Base-by-base conservation (phyloP, 2,888 invertebrate genomes). In the Sisyra terminalis region DNA sequence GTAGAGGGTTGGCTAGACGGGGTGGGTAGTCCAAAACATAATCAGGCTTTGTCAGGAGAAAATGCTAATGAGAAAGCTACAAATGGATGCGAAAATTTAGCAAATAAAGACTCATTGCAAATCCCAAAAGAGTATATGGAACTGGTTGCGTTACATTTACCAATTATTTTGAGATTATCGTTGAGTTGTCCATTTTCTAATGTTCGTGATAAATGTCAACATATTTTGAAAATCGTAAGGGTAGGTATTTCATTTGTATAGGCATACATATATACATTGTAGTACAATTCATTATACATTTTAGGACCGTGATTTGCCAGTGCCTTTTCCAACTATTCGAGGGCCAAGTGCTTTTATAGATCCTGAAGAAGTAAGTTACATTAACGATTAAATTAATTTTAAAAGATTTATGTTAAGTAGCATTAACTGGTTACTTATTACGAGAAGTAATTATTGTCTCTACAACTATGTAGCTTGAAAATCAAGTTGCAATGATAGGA, bases 181-280 rank as follows among this genome's bases (percentile, higher is more conserved):
- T 61, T 69, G 49, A 68, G 69, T 55, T 73, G 73, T 54, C 74
- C 74, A 6, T 73, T 72, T 50, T 61, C 65, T 48, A 72, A 73
- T 53, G 69, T 73, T 42, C 61, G 72, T 50, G 69, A 68, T 50
- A 70, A 70, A 53, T 71, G 71, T 51, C 60, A 64, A 47, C 66
- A 68, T 52, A 68, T 73, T 53, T 58, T 74, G 49, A 64, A 67
- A 50, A 65, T 70, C 57, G 65, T 74, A 47, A 64, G 69, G 69
- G 73, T 73, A 53, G 62, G 63, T 48, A 37, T n/a, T n/a, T n/a
- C n/a, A n/a, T n/a, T n/a, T n/a, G n/a, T n/a, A n/a, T n/a, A n/a
- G n/a, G n/a, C n/a, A 6, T 32, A 5, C 3, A n/a, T 32, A 9
- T 32, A 6, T 6, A 24, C 7, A 7, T 24, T 24, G 24, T 9